Evolutionary conservation across 2,797 vertebrate genomes (phyloP).

Genomic region (Schizopygopsis pylzovi): DNA sequence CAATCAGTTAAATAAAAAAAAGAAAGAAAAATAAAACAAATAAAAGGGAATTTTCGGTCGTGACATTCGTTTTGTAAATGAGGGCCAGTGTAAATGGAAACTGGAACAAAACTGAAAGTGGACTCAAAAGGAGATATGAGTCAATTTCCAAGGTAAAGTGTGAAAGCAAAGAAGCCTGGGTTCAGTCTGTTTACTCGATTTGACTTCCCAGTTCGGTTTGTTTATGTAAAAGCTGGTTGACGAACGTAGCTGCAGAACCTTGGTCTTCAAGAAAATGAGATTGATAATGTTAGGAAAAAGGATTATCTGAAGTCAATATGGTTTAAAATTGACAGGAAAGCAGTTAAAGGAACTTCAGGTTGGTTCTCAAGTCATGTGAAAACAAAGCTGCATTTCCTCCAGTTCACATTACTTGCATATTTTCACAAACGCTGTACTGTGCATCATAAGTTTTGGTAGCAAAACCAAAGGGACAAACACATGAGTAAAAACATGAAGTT

Average conservation of each 20-base stretch:
- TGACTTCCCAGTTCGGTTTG: background rate
- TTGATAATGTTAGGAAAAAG: background rate
- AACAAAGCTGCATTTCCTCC: background rate
- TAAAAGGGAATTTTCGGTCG: no score
- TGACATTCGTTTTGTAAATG: no score
- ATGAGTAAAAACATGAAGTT: conserved; percentile 17
- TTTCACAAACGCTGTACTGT: background rate
- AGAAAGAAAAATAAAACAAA: no score
- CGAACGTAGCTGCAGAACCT: background rate
- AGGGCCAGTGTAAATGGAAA: background rate
- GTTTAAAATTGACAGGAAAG: background rate
- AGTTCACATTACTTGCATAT: conserved; percentile 5
- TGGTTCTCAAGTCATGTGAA: conserved; percentile 2
- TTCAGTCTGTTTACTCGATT: background rate
- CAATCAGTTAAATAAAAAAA: no score
- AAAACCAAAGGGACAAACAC: conserved; percentile 16
- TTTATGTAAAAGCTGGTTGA: background rate
- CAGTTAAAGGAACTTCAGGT: no score
- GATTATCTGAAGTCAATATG: background rate
- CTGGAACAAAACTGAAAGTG: background rate
- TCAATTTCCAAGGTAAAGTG: background rate
- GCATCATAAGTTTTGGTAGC: background rate
- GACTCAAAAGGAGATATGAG: background rate
- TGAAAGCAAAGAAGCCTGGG: no score
- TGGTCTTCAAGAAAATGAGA: background rate